phyloP scores from a whole-genome alignment of 2,888 invertebrate genomes.

The Oscheius sp. region DNA sequence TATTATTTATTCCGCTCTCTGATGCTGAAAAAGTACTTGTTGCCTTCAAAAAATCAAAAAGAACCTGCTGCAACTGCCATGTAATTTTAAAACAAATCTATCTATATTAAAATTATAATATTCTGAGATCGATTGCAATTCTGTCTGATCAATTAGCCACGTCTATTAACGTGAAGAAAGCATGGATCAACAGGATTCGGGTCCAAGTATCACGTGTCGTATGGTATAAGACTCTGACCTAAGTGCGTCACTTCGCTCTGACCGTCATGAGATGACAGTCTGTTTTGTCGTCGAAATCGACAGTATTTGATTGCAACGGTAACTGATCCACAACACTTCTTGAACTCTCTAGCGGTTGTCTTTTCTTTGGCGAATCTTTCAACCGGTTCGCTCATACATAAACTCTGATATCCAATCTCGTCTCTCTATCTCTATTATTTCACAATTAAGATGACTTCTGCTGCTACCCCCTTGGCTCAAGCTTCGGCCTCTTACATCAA shows the following conservation, averaged over 20 bases:
- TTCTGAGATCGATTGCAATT: too few relatives aligned
- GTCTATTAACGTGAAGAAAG: not conserved
- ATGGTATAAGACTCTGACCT: conserved; percentile 11
- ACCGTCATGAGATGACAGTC: not conserved
- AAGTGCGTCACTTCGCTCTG: conserved; percentile 10
- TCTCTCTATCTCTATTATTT: not conserved
- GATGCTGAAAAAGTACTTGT: too few relatives aligned
- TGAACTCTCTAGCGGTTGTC: too few relatives aligned
- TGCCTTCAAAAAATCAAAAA: too few relatives aligned
- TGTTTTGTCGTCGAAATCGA: not conserved
- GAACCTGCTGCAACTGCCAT: too few relatives aligned
- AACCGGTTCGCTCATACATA: too few relatives aligned
- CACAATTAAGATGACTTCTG: not conserved
- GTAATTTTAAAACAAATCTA: too few relatives aligned
- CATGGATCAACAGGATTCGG: not conserved
- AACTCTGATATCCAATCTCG: not conserved
- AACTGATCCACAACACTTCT: too few relatives aligned
- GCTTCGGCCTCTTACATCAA: conserved; percentile 28
- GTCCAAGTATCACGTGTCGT: conserved; percentile 6
- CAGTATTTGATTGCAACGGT: not conserved
- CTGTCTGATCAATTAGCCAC: not conserved
- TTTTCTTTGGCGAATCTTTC: not conserved
- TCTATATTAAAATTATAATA: too few relatives aligned
- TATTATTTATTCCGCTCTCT: too few relatives aligned
- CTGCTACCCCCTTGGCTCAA: conserved; percentile 10